Evolutionary conservation across 2,797 vertebrate species (phyloP).

Genomic region (Monodelphis domestica): DNA sequence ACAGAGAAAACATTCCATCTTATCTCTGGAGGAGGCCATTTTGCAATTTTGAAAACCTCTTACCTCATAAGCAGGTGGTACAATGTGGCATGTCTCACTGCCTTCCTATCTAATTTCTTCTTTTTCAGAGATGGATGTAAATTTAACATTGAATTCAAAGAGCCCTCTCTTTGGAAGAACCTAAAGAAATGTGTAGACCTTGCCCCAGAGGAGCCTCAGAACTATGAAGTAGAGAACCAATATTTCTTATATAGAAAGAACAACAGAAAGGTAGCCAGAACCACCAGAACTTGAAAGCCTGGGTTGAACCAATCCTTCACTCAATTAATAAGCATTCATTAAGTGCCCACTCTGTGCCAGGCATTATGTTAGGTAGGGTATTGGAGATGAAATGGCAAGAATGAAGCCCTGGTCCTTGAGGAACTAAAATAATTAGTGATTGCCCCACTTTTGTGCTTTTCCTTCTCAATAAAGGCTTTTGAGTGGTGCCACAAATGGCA

Average conservation of each 20-base stretch:
- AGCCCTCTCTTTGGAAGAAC: not conserved
- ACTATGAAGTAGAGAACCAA: not conserved
- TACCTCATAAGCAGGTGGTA: not conserved
- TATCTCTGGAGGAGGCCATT: slow-evolving; percentile 1
- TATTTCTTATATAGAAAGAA: not conserved
- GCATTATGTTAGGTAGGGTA: not conserved
- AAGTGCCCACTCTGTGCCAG: not conserved
- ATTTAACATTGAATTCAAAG: not conserved
- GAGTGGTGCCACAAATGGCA: not conserved
- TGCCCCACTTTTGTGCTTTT: not conserved
- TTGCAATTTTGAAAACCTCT: not conserved
- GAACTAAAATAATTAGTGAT: not conserved
- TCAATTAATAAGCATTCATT: not conserved
- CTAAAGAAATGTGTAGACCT: not conserved
- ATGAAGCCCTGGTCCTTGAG: not conserved
- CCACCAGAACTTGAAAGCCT: not conserved
- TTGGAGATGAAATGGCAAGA: not conserved
- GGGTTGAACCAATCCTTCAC: not conserved
- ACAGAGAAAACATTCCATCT: not conserved
- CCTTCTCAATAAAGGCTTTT: not conserved
- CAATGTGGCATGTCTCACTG: not conserved
- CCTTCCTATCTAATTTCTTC: not conserved
- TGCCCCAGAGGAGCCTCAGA: not conserved
- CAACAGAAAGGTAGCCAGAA: not conserved
- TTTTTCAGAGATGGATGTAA: not conserved